phyloP scores from a whole-genome alignment of 2,797 vertebrate species.

The Serranus cabrilla region DNA sequence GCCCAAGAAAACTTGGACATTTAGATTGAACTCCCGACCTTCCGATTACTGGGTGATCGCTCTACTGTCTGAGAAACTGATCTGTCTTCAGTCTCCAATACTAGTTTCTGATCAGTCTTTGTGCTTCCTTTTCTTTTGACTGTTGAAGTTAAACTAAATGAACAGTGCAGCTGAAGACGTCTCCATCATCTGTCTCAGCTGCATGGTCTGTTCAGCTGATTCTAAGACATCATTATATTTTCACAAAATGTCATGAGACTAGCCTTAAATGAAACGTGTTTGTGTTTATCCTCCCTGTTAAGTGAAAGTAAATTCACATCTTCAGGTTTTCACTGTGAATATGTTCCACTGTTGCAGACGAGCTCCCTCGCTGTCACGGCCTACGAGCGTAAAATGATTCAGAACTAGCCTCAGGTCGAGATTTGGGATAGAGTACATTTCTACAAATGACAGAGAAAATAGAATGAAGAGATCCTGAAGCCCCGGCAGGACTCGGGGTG shows the following conservation, averaged over 20 bases:
- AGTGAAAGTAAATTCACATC: constrained; percentile 9
- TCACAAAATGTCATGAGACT: neutral
- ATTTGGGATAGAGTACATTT: constrained; percentile 40
- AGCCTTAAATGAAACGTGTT: constrained; percentile 4
- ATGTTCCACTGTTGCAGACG: constrained; percentile 17
- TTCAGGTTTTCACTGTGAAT: constrained; percentile 9
- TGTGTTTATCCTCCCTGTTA: constrained; percentile 13
- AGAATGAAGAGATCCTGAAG: constrained; percentile 26
- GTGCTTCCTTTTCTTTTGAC: too few species aligned
- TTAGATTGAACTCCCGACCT: too few species aligned
- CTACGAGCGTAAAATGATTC: constrained; percentile 38
- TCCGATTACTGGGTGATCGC: too few species aligned
- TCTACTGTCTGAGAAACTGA: too few species aligned
- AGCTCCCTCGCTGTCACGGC: constrained; percentile 22
- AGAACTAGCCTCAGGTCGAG: constrained; percentile 35
- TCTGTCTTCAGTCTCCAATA: too few species aligned
- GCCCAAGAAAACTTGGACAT: too few species aligned
- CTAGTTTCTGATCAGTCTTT: too few species aligned
- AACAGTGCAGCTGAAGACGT: too few species aligned
- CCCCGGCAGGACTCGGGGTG: constrained; percentile 15
- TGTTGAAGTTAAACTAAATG: too few species aligned
- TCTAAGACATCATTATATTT: neutral
- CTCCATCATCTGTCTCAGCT: too few species aligned
- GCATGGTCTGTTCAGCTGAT: neutral
- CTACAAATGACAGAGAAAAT: constrained; percentile 26